Evolutionary conservation across 2,888 invertebrate species (phyloP), one percentile per base, ranked within the genome.

Genomic region (Calameuta idolon): DNA sequence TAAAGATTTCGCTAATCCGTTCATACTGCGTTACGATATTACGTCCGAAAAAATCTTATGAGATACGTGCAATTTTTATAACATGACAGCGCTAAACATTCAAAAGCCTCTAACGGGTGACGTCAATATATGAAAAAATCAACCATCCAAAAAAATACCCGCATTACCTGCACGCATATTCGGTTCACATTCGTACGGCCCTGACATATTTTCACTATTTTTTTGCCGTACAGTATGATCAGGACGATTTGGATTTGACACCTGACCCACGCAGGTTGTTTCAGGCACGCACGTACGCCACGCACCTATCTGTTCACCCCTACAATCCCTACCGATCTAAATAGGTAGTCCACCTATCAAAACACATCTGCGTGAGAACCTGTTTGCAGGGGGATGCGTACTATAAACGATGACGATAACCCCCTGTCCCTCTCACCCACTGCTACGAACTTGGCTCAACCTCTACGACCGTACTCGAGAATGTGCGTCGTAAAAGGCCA

Each of bases 291-390:
- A 73, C 74, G 73, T 79, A 76, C 71, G 35, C 68, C 68, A 68
- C 81, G 80, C 80, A 79, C 55, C 55, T 55, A 55, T 55, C 55
- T 55, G 15, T 5, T 55, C 55, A 23, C 55, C 55, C 55, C 23
- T 9, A 2, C 9, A 9, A 55, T 23, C 55, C 55, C 55, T 55
- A 55, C 55, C 55, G 23, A 55, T 55, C 9, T 23, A 55, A 23
- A 55, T 55, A 55, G 55, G 55, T 55, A 23, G 23, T 5, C 23
- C 55, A 55, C 55, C 55, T 55, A 55, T 55, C 55, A 55, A 23
- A 55, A 55, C 81, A 79, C 75, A 79, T 77, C 78, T 79, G 79
- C 80, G 83, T 82, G 81, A 80, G 83, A 79, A 79, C 74, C 75
- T 74, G 75, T 71, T 77, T 69, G 37, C 33, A 33, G 69, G 55